phyloP scores from a whole-genome alignment of 2,888 invertebrate species.

The Epinotia nisella region DNA sequence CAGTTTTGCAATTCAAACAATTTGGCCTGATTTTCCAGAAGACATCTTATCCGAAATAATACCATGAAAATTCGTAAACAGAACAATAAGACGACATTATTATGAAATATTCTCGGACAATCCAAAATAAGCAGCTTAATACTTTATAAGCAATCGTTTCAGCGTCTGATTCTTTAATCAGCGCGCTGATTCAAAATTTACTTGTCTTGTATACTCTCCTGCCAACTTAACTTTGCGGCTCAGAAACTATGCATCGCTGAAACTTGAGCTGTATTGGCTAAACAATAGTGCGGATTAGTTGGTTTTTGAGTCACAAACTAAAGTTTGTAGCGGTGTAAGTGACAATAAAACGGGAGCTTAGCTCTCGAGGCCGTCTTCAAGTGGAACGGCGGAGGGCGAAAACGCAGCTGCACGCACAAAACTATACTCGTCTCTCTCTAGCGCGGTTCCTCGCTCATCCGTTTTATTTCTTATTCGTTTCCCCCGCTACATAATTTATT shows the following conservation, averaged over 20 bases:
- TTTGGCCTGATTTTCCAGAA: constrained; percentile 2
- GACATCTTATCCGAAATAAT: constrained; percentile 47
- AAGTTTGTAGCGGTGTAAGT: constrained; percentile 80
- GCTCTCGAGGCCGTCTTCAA: constrained; percentile 82
- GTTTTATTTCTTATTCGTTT: constrained; percentile 80
- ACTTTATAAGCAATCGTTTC: constrained; percentile 78
- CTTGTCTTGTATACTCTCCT: constrained; percentile 65
- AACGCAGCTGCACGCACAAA: constrained; percentile 61
- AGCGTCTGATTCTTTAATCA: constrained; percentile 78
- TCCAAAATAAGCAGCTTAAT: constrained; percentile 74
- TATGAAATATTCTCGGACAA: constrained; percentile 70
- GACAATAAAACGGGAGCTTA: constrained; percentile 83
- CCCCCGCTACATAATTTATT: constrained; percentile 82
- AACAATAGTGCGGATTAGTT: constrained; percentile 48
- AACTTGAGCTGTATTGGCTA: constrained; percentile 59
- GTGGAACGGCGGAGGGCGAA: constrained; percentile 65
- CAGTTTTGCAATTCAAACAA: neutral
- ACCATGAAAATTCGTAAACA: constrained; percentile 54
- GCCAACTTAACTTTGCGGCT: constrained; percentile 53
- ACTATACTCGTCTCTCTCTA: constrained; percentile 64
- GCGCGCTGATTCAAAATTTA: constrained; percentile 75
- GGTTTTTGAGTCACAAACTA: constrained; percentile 65
- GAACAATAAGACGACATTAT: constrained; percentile 62
- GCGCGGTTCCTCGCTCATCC: constrained; percentile 64
- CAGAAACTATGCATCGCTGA: constrained; percentile 18